Conservation (phyloP, 2,888 invertebrate genomes). For the Acronicta leporina region DNA sequence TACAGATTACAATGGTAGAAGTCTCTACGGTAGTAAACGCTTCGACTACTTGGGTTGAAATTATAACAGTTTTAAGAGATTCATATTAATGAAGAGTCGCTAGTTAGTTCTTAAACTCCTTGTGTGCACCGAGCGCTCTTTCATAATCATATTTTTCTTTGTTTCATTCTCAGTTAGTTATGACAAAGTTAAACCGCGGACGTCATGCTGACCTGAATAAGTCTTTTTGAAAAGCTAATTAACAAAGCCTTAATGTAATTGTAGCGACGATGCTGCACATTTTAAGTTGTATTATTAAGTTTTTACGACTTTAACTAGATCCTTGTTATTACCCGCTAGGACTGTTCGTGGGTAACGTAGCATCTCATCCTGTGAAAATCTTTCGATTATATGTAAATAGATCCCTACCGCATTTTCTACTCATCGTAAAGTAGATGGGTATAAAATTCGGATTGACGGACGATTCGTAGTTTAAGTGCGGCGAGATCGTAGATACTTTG, state of each 20-base stretch:
- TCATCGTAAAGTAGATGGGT: conserved; percentile 63
- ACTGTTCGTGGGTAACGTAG: too few species aligned
- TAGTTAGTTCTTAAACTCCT: neutral
- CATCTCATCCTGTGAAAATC: conserved; percentile 40
- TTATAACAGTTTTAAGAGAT: neutral
- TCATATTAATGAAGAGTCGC: neutral
- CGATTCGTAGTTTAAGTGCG: neutral
- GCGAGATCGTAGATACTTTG: too few species aligned
- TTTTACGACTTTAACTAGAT: conserved; percentile 52
- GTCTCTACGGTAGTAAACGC: neutral
- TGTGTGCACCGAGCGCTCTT: neutral
- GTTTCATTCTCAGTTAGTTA: conserved; percentile 13
- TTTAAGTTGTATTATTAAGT: conserved; percentile 54
- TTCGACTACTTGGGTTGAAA: neutral
- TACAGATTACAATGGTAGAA: too few species aligned
- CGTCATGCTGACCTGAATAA: conserved; percentile 22
- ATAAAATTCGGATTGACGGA: conserved; percentile 58
- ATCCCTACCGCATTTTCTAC: conserved; percentile 56
- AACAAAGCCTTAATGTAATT: conserved; percentile 36
- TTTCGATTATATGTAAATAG: conserved; percentile 58
- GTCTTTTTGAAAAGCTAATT: conserved; percentile 54
- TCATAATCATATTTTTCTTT: conserved; percentile 21
- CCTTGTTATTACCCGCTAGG: conserved; percentile 46
- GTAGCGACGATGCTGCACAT: conserved; percentile 22
- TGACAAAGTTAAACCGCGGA: neutral